Percentiles rank a stretch among this genome's conserved stretches.
Evolutionary conservation across 2,888 invertebrate genomes (phyloP).

Genomic region (Zaprionus bogoriensis): DNA sequence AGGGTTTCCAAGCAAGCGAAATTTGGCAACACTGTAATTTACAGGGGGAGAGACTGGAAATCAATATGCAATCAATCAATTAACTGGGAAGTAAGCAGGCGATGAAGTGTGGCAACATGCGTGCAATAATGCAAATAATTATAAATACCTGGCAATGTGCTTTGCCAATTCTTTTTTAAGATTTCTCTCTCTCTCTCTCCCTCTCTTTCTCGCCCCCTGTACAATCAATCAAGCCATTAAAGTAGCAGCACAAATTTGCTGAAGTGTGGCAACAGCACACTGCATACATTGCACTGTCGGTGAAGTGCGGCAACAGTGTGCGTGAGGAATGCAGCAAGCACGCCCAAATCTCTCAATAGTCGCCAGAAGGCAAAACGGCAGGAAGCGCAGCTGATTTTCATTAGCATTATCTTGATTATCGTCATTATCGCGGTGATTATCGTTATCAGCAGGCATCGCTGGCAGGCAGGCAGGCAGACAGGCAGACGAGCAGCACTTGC

Average conservation of each 20-base stretch:
- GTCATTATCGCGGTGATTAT: constrained; percentile 28
- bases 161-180: too few species aligned
- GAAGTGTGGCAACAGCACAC: constrained; percentile 9
- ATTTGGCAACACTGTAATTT: neutral
- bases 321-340: too few species aligned
- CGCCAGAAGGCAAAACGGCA: neutral
- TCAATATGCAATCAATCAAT: too few species aligned
- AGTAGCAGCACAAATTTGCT: too few species aligned
- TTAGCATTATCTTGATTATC: constrained; percentile 14
- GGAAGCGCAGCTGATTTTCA: constrained; percentile 1
- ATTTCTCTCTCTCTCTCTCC: too few species aligned
- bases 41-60: neutral
- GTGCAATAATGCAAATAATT: too few species aligned
- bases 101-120: too few species aligned
- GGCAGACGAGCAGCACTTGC: constrained; percentile 18
- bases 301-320: constrained; percentile 17
- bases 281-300: too few species aligned
- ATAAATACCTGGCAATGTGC: neutral
- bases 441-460: constrained; percentile 25
- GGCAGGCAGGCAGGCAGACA: neutral
- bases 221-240: too few species aligned
- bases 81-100: too few species aligned
- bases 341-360: neutral
- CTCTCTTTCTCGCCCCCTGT: too few species aligned
- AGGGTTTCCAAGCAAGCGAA: neutral